Percentiles rank a stretch among this genome's conserved stretches.
Conservation (phyloP, 2,797 vertebrate species). For the Diplodus sargus region DNA sequence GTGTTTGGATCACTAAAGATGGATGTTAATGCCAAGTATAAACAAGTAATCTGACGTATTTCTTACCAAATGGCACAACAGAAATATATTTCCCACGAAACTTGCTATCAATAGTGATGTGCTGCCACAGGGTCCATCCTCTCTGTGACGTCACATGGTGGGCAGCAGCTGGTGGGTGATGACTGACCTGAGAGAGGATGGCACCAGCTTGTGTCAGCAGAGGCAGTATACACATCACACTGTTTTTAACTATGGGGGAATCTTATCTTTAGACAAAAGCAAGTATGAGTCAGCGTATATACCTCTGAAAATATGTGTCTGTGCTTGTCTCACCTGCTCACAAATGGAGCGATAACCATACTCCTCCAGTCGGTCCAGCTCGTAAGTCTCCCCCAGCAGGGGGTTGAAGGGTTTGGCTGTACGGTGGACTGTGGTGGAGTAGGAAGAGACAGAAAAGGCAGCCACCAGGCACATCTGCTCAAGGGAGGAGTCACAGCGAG, state of each 20-base stretch:
- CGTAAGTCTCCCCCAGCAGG: slow-evolving; percentile 94
- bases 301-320: neutral
- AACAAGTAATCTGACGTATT: neutral
- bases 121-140: slow-evolving; percentile 96
- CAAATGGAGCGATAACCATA: slow-evolving; percentile 94
- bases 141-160: slow-evolving; percentile 92
- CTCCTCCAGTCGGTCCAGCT: slow-evolving; percentile 94
- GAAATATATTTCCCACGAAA: slow-evolving; percentile 98
- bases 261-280: slow-evolving; percentile 1
- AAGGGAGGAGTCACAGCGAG: slow-evolving; percentile 88
- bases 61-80: slow-evolving; percentile 93
- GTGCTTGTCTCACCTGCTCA: slow-evolving; percentile 87
- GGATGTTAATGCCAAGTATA: too few relatives aligned
- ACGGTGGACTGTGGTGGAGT: slow-evolving; percentile 95
- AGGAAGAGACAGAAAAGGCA: slow-evolving; percentile 96
- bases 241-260: neutral
- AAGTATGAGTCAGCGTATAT: slow-evolving; percentile 6
- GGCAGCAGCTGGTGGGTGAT: slow-evolving; percentile 94
- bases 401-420: slow-evolving; percentile 98
- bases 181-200: slow-evolving; percentile 89
- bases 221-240: neutral
- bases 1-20: too few relatives aligned
- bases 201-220: slow-evolving; percentile 35
- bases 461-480: slow-evolving; percentile 98
- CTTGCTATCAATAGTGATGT: slow-evolving; percentile 97